Evolutionary conservation across 1,140 invertebrate species (phyloP).

Genomic region (Drosophila persimilis): DNA sequence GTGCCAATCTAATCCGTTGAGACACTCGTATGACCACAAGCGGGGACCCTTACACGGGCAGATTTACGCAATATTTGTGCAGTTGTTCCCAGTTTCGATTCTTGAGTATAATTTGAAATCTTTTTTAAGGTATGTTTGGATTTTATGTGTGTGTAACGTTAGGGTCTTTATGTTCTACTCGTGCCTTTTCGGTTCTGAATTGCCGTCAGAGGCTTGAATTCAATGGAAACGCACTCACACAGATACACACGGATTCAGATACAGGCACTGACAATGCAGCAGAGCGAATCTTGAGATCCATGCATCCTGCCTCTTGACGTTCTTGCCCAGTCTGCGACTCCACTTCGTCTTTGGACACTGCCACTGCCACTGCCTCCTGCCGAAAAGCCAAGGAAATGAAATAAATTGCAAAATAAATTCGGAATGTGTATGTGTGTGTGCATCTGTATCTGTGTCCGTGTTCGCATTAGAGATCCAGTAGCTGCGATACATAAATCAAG

Average conservation of each 20-base stretch:
- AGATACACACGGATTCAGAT: not conserved
- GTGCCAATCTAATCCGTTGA: conserved; percentile 64
- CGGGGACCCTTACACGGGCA: not conserved
- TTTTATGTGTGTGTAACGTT: too few species aligned
- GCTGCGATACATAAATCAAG: conserved; percentile 79
- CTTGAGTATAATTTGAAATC: too few species aligned
- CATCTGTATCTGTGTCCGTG: conserved; percentile 46
- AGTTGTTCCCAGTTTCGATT: not conserved
- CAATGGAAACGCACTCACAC: too few species aligned
- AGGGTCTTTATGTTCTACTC: too few species aligned
- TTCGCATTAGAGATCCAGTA: conserved; percentile 79
- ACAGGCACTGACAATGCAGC: not conserved
- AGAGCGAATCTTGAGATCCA: conserved; percentile 9
- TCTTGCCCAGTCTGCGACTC: not conserved
- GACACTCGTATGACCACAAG: conserved; percentile 28
- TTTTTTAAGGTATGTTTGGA: too few species aligned
- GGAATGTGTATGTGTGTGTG: conserved; percentile 50
- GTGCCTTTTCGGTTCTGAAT: not conserved
- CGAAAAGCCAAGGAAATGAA: conserved; percentile 77
- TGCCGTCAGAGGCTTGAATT: too few species aligned
- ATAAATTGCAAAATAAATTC: conserved; percentile 80
- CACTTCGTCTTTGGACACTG: conserved; percentile 21
- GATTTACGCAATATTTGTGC: conserved; percentile 17
- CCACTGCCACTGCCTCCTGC: conserved; percentile 42
- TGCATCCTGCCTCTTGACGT: conserved; percentile 37